These are phyloP conservation scores for Macaria liturata DNA, from an alignment of 2,888 invertebrate genomes.

Conservation along the genomic window DNA sequence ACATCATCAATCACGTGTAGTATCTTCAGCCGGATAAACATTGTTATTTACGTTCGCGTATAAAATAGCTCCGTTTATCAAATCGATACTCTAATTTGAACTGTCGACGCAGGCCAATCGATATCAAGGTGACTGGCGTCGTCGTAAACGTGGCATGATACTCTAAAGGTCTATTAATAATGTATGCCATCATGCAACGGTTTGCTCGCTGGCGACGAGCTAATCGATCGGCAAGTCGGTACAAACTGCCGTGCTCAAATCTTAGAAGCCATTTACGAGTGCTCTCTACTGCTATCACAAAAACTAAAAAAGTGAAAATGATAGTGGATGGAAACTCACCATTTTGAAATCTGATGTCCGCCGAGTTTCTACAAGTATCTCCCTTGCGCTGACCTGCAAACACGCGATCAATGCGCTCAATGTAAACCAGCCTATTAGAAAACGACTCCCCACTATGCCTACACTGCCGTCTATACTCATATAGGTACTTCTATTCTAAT, in stretches of 20 bases:
- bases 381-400: constrained; percentile 80
- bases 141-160: constrained; percentile 58
- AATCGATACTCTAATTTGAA: constrained; percentile 22
- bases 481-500: constrained; percentile 5
- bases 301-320: constrained; percentile 28
- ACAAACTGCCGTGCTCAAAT: constrained; percentile 9
- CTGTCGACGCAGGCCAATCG: constrained; percentile 49
- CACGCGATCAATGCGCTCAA: constrained; percentile 75
- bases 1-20: background rate
- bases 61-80: constrained; percentile 10
- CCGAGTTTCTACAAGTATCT: constrained; percentile 77
- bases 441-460: constrained; percentile 54
- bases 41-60: constrained; percentile 2
- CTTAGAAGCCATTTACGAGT: constrained; percentile 19
- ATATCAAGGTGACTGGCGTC: constrained; percentile 64
- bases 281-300: constrained; percentile 20
- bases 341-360: constrained; percentile 75
- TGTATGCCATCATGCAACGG: constrained; percentile 65
- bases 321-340: constrained; percentile 58
- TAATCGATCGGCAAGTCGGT: constrained; percentile 29
- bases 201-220: constrained; percentile 48
- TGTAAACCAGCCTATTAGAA: constrained; percentile 63
- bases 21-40: constrained; percentile 1
- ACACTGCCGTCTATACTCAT: constrained; percentile 45
- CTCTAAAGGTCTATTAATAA: constrained; percentile 63